Evolutionary conservation across 1,140 invertebrate species (phyloP), one percentile per base, ranked within the genome.

Genomic region (Drosophila micromelanica): DNA sequence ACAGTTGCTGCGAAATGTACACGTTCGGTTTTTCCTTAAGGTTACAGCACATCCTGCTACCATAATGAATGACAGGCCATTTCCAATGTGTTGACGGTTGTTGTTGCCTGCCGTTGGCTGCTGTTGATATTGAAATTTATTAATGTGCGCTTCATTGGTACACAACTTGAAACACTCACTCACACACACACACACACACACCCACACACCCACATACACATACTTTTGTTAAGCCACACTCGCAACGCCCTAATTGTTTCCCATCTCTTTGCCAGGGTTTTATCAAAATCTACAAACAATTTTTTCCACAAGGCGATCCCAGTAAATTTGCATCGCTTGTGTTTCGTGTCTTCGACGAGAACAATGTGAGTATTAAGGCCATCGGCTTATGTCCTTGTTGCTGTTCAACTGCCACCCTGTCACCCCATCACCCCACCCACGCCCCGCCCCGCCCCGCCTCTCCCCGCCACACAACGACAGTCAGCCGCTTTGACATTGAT

Each of bases 221-320:
- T 35, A 46, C 67, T 17, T 12, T 11, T 37, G 38, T 56, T 43
- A 17, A 57, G 56, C 15, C 48, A 52, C 56, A 30, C 46, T 40
- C 35, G 17, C 37, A 35, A 54, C 37, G 17, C 32, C 43, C 46
- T 57, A 72, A 30, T 75, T 62, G 11, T 75, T 69, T 51, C 13
- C 51, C 55, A 38, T 56, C 37, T 48, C 79, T 94, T n/a, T 52
- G 51, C 15, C 67, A 99, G 98, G 98, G 98, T 64, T 99, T 99
- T 94, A 98, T 99, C 92, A 98, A 98, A 94, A 99, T 99, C 92
- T 99, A 99, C 94, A 98, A 98, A 93, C 98, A 99, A 93, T 99
- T 99, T 93, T 99, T 99, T 93, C 98, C 98, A 55, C 97, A 99
- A 95, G 98, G 98, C 77, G 98, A 99, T 94, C 98, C 98, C 17